Conservation (phyloP, 2,888 invertebrate genomes). For the Dichetophora obliterata region DNA sequence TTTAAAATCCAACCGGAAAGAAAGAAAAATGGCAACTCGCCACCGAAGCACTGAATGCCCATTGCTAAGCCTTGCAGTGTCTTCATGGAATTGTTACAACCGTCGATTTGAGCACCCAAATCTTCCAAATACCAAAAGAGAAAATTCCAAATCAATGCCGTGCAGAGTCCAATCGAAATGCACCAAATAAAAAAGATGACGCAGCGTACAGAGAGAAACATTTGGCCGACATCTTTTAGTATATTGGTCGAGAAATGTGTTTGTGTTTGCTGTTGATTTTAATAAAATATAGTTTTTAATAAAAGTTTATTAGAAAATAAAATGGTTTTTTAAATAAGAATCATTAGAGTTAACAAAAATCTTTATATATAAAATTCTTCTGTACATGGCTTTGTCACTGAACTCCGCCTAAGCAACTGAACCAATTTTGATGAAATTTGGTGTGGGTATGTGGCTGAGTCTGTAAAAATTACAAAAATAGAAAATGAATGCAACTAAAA, state of each 20-base stretch:
- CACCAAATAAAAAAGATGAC: slow-evolving; percentile 85
- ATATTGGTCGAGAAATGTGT: slow-evolving; percentile 78
- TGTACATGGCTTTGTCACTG: too few species aligned
- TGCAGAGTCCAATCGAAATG: slow-evolving; percentile 84
- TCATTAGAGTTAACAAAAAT: too few species aligned
- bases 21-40: slow-evolving; percentile 90
- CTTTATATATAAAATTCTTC: too few species aligned
- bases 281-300: background rate
- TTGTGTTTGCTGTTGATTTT: slow-evolving; percentile 73
- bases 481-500: too few species aligned
- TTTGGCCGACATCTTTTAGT: slow-evolving; percentile 76
- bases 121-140: slow-evolving; percentile 88
- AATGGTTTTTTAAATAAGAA: too few species aligned
- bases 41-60: slow-evolving; percentile 84
- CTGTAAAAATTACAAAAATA: too few species aligned
- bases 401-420: background rate
- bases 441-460: too few species aligned
- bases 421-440: too few species aligned
- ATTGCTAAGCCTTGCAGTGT: slow-evolving; percentile 81
- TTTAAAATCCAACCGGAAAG: slow-evolving; percentile 82
- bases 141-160: slow-evolving; percentile 89
- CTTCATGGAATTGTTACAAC: slow-evolving; percentile 75
- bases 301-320: background rate
- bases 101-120: slow-evolving; percentile 70
- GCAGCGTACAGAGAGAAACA: slow-evolving; percentile 78